Evolutionary conservation across 2,797 vertebrate genomes (phyloP), one percentile per base, ranked within the genome.

Genomic region (Oophaga sylvatica): DNA sequence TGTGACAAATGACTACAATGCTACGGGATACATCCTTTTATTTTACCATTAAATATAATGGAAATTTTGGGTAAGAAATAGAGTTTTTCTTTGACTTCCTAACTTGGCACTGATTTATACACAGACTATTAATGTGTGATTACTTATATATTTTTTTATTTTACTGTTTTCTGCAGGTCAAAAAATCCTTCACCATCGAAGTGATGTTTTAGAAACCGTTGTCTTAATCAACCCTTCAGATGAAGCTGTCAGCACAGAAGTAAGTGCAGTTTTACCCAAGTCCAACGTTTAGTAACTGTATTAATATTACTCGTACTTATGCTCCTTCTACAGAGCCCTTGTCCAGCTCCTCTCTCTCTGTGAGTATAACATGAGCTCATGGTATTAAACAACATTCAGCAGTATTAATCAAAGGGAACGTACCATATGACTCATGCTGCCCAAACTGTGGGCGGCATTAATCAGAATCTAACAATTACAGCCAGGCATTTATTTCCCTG

Each of bases 101-200:
- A 31, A 31, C 16, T 20, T 11, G 41, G 41, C 35, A 48, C 12
- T 48, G 7, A 85, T 80, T 26, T 65, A 77, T 31, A 16, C 57
- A n/a, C 56, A 26, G 17, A 57, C 67, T 29, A 29, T 29, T 67
- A 78, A 57, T 78, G 48, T 19, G 48, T 78, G 87, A 70, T 31
- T 81, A 71, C 83, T 73, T 90, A 90, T 88, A n/a, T 68, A 41
- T 91, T 80, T 91, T 89, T 76, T 65, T 65, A n/a, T 48, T 48
- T 12, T 76, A 13, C 35, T 71, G 48, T 78, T 71, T 68, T 90
- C 91, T 80, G 48, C 90, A 99, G 98, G 98, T 84, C 98, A 99
- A 94, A 98, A 98, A 91, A 99, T 99, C 93, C 97, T 99, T 92
- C 98, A 99, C 91, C 98, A 99, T 91, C 97, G 98, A 94, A 99